Percentiles rank a stretch among this genome's conserved stretches.
phyloP scores from a whole-genome alignment of 2,888 invertebrate genomes.

The Odontocolon sp. region DNA sequence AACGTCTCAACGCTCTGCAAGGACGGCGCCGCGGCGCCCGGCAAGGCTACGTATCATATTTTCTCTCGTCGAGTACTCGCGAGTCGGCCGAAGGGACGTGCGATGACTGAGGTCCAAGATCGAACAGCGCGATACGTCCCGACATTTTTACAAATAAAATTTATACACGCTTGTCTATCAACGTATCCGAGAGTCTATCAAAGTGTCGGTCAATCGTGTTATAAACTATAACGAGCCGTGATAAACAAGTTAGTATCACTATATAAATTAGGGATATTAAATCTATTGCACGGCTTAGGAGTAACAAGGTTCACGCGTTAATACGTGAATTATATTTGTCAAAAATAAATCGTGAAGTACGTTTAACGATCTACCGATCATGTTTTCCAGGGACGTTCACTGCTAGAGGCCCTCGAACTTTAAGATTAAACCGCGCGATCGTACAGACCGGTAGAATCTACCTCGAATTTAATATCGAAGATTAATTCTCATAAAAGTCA shows the following conservation, averaged over 20 bases:
- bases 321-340: too few relatives aligned
- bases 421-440: constrained; percentile 6
- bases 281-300: too few relatives aligned
- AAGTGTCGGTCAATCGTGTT: neutral
- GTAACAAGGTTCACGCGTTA: too few relatives aligned
- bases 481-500: constrained; percentile 59
- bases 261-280: too few relatives aligned
- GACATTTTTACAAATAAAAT: too few relatives aligned
- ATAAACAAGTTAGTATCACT: too few relatives aligned
- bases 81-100: neutral
- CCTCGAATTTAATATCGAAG: constrained; percentile 51
- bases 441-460: neutral
- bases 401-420: constrained; percentile 46
- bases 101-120: neutral
- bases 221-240: neutral
- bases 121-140: neutral
- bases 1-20: constrained; percentile 69
- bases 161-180: too few relatives aligned
- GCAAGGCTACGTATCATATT: constrained; percentile 74
- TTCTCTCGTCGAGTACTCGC: constrained; percentile 42
- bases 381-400: constrained; percentile 45
- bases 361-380: constrained; percentile 20
- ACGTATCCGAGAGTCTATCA: neutral
- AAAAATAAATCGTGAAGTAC: neutral
- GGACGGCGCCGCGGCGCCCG: constrained; percentile 78